Evolutionary conservation across 2,888 invertebrate genomes (phyloP).

Genomic region (Brachynemurus nebulosus): DNA sequence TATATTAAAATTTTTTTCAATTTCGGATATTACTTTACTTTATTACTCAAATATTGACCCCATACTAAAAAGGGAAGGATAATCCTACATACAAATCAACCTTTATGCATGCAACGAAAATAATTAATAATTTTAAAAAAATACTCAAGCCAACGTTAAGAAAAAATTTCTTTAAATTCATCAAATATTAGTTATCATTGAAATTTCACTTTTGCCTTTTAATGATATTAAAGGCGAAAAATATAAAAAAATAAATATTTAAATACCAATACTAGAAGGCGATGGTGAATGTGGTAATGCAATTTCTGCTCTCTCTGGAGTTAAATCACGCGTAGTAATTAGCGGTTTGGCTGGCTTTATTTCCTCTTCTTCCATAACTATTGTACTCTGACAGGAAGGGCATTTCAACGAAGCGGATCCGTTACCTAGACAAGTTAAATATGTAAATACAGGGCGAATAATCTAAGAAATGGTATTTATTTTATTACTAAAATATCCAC

Average conservation of each 20-base stretch:
- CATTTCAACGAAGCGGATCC: constrained; percentile 27
- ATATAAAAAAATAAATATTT: not conserved
- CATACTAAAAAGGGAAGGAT: too few relatives aligned
- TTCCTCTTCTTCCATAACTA: constrained; percentile 36
- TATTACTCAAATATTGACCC: too few relatives aligned
- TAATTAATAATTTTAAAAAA: not conserved
- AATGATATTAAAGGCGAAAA: not conserved
- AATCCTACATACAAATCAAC: too few relatives aligned
- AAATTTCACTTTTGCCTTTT: not conserved
- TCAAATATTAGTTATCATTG: not conserved
- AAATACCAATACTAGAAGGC: constrained; percentile 8
- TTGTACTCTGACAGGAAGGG: constrained; percentile 42
- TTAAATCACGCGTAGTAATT: not conserved
- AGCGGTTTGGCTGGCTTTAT: not conserved
- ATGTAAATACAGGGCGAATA: too few relatives aligned
- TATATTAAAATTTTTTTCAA: too few relatives aligned
- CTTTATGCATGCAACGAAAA: too few relatives aligned
- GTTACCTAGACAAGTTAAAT: too few relatives aligned
- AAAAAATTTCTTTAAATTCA: not conserved
- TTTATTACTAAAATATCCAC: too few relatives aligned
- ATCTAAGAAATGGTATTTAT: too few relatives aligned
- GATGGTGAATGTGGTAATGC: constrained; percentile 7
- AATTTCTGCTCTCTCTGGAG: constrained; percentile 3
- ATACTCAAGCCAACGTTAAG: not conserved
- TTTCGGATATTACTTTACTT: too few relatives aligned